phyloP scores from a whole-genome alignment of 2,113 vertebrate species.

The Capreolus pygargus region DNA sequence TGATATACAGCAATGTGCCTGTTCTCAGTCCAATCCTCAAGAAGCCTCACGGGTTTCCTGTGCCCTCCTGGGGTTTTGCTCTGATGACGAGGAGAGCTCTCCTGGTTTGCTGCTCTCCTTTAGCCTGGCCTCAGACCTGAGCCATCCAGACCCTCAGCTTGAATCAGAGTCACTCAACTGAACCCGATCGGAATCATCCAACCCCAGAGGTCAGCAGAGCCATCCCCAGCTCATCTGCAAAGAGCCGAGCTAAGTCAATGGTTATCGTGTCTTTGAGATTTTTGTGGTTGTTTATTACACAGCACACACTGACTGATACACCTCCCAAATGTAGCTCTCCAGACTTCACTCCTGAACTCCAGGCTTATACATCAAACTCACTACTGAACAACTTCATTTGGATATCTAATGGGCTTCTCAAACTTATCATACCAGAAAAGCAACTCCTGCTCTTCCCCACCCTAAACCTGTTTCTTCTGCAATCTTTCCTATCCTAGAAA shows the following conservation, averaged over 20 bases:
- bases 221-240: background rate
- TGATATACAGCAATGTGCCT: background rate
- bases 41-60: background rate
- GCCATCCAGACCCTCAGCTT: background rate
- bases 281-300: background rate
- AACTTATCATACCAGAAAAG: background rate
- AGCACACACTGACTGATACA: background rate
- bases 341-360: background rate
- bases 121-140: background rate
- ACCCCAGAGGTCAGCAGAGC: background rate
- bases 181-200: background rate
- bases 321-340: background rate
- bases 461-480: background rate
- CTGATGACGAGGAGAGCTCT: too few species aligned
- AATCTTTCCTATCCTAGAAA: background rate
- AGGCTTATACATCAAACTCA: background rate
- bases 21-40: background rate
- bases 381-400: background rate
- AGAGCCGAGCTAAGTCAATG: background rate
- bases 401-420: background rate
- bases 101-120: background rate
- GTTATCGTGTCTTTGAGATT: background rate
- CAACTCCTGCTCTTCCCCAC: background rate
- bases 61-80: background rate
- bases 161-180: background rate